Percentiles rank a stretch among this genome's conserved stretches.
These are phyloP conservation scores for Dryas iulia DNA, from an alignment of 1,140 invertebrate species.

Conservation along the genomic window DNA sequence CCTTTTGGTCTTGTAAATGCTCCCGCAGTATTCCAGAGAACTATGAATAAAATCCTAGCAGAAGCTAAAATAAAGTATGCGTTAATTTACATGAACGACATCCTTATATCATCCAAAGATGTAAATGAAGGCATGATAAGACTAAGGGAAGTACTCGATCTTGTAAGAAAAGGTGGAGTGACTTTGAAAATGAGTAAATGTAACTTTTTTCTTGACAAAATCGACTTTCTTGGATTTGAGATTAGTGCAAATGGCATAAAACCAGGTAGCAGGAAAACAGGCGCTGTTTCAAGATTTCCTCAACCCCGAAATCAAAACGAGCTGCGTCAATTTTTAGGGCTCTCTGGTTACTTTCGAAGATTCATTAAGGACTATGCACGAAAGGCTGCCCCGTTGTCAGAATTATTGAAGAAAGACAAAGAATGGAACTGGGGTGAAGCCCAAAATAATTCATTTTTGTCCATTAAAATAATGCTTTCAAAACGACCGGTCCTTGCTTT, in stretches of 20 bases:
- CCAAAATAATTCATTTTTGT: too few species aligned
- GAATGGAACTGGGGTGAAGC: conserved; percentile 4
- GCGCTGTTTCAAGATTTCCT: not conserved
- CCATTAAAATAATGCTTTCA: not conserved
- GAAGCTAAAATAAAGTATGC: conserved; percentile 29
- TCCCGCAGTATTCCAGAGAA: conserved; percentile 34
- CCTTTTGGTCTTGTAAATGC: not conserved
- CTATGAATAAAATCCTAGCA: conserved; percentile 30
- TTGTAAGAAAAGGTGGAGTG: not conserved
- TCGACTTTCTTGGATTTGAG: conserved; percentile 1
- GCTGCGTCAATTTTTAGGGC: not conserved
- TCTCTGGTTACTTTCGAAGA: conserved; percentile 3
- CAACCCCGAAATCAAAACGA: not conserved
- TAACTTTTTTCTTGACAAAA: not conserved
- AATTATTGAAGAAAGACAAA: not conserved
- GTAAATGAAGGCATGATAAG: not conserved
- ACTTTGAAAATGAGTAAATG: not conserved
- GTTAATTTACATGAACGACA: not conserved
- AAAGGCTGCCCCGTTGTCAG: not conserved
- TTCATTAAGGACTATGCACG: not conserved
- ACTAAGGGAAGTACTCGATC: not conserved
- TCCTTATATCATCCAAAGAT: not conserved
- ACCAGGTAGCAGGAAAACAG: not conserved
- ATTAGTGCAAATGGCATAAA: not conserved
- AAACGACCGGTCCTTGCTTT: conserved; percentile 27